These are phyloP conservation scores for Pterocles burchelli DNA, from an alignment of 2,113 vertebrate genomes.

Conservation along the genomic window DNA sequence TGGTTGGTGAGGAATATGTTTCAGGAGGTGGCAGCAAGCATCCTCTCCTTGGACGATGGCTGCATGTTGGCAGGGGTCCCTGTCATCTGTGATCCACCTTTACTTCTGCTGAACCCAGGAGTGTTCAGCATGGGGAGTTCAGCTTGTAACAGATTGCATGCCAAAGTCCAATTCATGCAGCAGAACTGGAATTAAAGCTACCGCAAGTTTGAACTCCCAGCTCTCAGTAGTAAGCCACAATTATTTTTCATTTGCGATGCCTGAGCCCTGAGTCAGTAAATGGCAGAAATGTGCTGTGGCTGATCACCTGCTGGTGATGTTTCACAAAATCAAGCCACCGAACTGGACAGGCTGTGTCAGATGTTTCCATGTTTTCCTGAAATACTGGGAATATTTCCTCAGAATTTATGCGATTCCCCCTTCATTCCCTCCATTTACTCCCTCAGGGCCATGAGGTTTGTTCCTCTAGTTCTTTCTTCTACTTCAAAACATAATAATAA, in stretches of 20 bases:
- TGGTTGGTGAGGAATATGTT: neutral
- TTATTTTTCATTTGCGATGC: neutral
- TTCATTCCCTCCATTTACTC: neutral
- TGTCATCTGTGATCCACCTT: neutral
- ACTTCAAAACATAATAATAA: neutral
- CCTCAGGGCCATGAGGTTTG: neutral
- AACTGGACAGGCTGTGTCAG: neutral
- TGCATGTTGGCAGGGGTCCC: neutral
- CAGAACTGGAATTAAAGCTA: neutral
- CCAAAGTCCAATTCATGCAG: neutral
- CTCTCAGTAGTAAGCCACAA: neutral
- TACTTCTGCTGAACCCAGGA: neutral
- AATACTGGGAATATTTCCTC: neutral
- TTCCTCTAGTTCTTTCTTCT: neutral
- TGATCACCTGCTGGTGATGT: neutral
- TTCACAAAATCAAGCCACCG: neutral
- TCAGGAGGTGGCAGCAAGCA: neutral
- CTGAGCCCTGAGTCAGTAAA: neutral
- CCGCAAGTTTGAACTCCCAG: neutral
- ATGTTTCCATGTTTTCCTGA: slow-evolving; percentile 1
- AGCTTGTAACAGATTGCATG: neutral
- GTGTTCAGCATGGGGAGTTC: neutral
- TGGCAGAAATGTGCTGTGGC: neutral
- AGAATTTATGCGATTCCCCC: neutral
- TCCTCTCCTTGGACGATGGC: neutral